Base-by-base conservation (phyloP, 2,113 vertebrate species). In the Bucco capensis region DNA sequence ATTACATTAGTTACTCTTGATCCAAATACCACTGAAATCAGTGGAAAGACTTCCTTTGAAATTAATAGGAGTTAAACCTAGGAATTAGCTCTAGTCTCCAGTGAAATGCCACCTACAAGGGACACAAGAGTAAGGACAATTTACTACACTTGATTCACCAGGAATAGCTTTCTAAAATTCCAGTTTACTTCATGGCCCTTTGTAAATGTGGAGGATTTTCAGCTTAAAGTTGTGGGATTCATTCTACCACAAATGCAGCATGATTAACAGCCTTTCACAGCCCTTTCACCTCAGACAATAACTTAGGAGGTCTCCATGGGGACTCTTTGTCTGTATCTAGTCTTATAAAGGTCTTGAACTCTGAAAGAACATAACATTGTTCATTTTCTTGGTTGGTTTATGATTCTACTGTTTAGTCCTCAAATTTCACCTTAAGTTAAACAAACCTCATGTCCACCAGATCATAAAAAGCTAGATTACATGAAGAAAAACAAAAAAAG, bases 331-430 rank as follows among this genome's bases (percentile, higher is more conserved):
- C 64, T 71, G 38, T 33, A 66, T 72, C 65, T 56, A 38, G 42
- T 67, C 75, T 76, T 57, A 40, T 10, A 67, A 47, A 85, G 81
- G 65, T 62, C 81, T 65, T 74, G 76, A 67, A 73, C 85, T 73
- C 46, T 44, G 18, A 73, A 82, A 42, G 31, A 42, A 38, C 37
- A 57, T 12, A 69, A 44, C 2, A 12, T 7, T 33, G 14, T 30
- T 73, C 24, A 47, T 57, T 72, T 87, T 53, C 58, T 61, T 2
- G 0, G 31, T 19, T 81, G 65, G 54, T 86, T 91, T 62, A 69
- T n/a, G 31, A 64, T 58, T 62, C 71, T 73, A 57, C 50, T 64
- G 71, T 53, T 72, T 37, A 77, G 72, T 47, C 38, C 51, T 77
- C 76, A 69, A 78, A 73, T 67, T 64, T 73, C 18, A 58, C 8